A percentile compares a stretch with the other conserved stretches of the same genome.
Conservation (phyloP, 1,140 invertebrate genomes). For the Yoshiicerus persimilis region DNA sequence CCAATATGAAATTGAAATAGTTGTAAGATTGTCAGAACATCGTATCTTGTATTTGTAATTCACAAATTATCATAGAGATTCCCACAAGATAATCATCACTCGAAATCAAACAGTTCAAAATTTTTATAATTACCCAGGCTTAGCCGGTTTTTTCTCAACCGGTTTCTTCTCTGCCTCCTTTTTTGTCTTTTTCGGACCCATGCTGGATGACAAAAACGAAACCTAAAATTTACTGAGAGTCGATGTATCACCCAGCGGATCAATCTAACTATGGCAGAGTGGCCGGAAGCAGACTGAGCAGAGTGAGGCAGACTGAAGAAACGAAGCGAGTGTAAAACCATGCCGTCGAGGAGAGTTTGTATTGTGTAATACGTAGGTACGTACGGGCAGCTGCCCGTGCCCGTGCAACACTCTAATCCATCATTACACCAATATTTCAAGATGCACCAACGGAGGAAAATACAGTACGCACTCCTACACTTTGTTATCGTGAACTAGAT, state of each 20-base stretch:
- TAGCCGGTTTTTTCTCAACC: neutral
- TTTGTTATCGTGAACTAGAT: no score
- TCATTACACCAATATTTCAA: no score
- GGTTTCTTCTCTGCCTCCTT: slow-evolving; percentile 51
- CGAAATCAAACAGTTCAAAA: neutral
- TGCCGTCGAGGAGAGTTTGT: neutral
- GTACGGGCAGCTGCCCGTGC: no score
- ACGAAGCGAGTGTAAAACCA: neutral
- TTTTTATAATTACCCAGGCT: slow-evolving; percentile 64
- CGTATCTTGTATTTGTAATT: slow-evolving; percentile 48
- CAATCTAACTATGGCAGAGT: neutral
- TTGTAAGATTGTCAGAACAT: slow-evolving; percentile 21
- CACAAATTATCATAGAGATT: slow-evolving; percentile 61
- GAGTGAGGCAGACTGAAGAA: neutral
- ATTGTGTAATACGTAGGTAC: no score
- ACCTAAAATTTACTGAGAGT: neutral
- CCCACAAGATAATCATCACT: slow-evolving; percentile 59
- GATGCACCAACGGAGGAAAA: no score
- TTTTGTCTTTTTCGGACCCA: slow-evolving; percentile 39
- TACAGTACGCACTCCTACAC: no score
- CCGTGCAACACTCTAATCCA: no score
- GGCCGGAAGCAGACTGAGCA: slow-evolving; percentile 27
- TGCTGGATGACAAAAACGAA: neutral
- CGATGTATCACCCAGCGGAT: neutral
- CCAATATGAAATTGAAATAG: neutral